Evolutionary conservation across 1,140 invertebrate species (phyloP), one percentile per base, ranked within the genome.

Genomic region (Drosophila kepulauana): DNA sequence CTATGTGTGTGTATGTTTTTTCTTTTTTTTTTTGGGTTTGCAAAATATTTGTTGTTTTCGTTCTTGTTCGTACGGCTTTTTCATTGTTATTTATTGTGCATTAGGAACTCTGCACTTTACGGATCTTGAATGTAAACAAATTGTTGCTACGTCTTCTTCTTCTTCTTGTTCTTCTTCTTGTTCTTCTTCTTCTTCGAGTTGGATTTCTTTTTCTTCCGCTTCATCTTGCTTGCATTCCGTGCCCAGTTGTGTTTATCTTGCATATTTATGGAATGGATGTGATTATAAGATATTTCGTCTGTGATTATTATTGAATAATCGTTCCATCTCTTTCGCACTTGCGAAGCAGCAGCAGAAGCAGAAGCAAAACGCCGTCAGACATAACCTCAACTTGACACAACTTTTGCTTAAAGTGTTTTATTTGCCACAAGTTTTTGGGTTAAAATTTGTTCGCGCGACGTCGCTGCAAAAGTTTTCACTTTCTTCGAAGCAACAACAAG

Each of bases 381-480:
- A 75, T 75, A 63, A 61, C 49, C 65, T 74, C 65, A 62, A 69
- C 57, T 69, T 69, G 72, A 57, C 48, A 61, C 35, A 62, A 79
- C 70, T 68, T 78, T 63, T 68, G 54, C 61, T 78, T 61, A 25
- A 64, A 77, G 46, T 72, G 69, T 35, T 73, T 62, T 63, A 52
- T 49, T 52, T 58, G 38, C 33, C 46, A 16, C 43, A 67, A 77
- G 62, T 65, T 81, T 67, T 80, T 84, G 70, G 58, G 68, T 82
- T 72, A 89, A 80, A 89, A 84, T 89, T 89, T 73, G 75, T 75
- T 84, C 84, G 80, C 84, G 80, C 75, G 56, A 73, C 75, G 35
- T 38, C 48, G 80, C 77, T 45, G 74, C 71, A 81, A 89, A 89
- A 89, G 81, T 89, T 89, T 89, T 89, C 85, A 89, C 85, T 89